phyloP scores from a whole-genome alignment of 30 jellyfish, hydroid and myxozoan species.

The Mastigias papua region DNA sequence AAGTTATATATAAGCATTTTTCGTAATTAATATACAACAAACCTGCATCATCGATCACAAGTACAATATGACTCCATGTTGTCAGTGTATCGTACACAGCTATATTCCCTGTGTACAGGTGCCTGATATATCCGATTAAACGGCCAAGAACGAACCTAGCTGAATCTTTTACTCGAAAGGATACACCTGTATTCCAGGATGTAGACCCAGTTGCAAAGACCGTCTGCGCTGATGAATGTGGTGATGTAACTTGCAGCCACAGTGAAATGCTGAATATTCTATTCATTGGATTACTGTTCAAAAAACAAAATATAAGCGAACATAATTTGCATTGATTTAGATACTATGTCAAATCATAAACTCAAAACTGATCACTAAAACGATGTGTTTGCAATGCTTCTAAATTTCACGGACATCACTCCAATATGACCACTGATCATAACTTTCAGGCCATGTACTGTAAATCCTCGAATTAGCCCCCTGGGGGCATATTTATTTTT shows the following conservation, averaged over 20 bases:
- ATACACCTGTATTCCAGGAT: slow-evolving; percentile 14
- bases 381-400: too few species aligned
- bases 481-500: too few species aligned
- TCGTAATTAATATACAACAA: too few species aligned
- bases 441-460: too few species aligned
- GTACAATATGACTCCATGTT: slow-evolving; percentile 31
- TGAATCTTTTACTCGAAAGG: background rate
- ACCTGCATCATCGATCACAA: background rate
- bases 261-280: slow-evolving; percentile 31
- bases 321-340: too few species aligned
- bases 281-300: slow-evolving; percentile 45
- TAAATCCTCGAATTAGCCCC: too few species aligned
- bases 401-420: too few species aligned
- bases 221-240: slow-evolving; percentile 8
- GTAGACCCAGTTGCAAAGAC: slow-evolving; percentile 29
- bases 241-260: slow-evolving; percentile 32
- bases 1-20: too few species aligned
- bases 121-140: background rate
- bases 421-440: too few species aligned
- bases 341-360: too few species aligned
- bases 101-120: background rate
- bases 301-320: too few species aligned
- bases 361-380: too few species aligned
- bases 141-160: background rate
- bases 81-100: background rate